Evolutionary conservation across 1,140 invertebrate genomes (phyloP), one percentile per base, ranked within the genome.

Genomic region (Parasteatoda tepidariorum): DNA sequence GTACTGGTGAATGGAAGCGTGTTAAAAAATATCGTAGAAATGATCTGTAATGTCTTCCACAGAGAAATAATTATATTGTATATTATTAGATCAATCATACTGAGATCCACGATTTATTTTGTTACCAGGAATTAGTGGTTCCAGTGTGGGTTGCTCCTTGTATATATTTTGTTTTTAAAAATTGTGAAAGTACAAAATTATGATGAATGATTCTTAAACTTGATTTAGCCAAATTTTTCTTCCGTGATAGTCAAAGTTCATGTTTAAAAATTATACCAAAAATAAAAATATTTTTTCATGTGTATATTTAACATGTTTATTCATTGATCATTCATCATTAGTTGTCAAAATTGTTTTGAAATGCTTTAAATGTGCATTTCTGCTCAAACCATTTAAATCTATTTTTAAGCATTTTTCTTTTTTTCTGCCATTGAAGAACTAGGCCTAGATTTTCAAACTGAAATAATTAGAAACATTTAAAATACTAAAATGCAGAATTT

Each of bases 1-100:
- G 93, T 85, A 96, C 95, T 76, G 96, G 96, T 0, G 95, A 97
- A 88, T 97, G 96, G 95, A 97, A 97, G 86, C 90, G 95, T 48
- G 94, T 97, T 70, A 95, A 96, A 87, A 97, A 97, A 86, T 87
- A 85, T 68, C 73, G 87, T 38, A 85, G 86, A 33, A 41, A 87
- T 15, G 85, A 86, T n/a, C 7, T 31, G 3, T 38, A 34, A 67
- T 67, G 31, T 33, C 57, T 33, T 26, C 57, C 64, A 9, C 9
- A n/a, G 7, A 22, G 7, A 59, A 59, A 5, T 13, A 13, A 18
- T 48, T 2, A 2, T 4, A 18, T 13, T 48, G 38, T 48, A 13
- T 48, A 48, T 13, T 48, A 18, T 13, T 18, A 48, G 38, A 4
- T 48, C 38, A 48, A 0, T 13, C 18, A 48, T 48, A 18, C 9